phyloP scores from a whole-genome alignment of 2,797 vertebrate genomes.

The Myiotriccus ornatus region DNA sequence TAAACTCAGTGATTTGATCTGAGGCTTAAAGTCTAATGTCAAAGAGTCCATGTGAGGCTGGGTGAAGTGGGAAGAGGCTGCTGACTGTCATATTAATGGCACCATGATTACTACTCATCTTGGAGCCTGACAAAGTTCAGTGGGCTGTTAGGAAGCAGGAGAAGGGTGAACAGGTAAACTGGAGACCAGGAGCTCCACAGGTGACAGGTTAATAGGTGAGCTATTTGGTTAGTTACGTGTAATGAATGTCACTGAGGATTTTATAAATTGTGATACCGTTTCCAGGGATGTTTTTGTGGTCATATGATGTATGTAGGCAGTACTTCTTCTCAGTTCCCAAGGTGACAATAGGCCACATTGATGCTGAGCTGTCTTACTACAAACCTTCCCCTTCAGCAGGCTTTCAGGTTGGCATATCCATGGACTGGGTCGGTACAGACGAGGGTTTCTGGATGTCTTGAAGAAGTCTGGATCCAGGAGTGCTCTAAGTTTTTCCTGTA shows the following conservation, averaged over 20 bases:
- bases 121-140: background rate
- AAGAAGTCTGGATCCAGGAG: background rate
- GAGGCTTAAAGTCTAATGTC: background rate
- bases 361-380: background rate
- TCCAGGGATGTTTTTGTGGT: background rate
- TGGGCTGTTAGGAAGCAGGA: background rate
- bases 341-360: background rate
- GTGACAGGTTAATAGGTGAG: slow-evolving; percentile 3
- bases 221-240: background rate
- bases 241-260: background rate
- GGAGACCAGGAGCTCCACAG: background rate
- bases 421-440: background rate
- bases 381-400: background rate
- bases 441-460: background rate
- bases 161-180: background rate
- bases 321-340: background rate
- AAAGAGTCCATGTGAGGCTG: background rate
- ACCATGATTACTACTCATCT: background rate
- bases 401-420: background rate
- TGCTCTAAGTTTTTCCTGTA: background rate
- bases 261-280: background rate
- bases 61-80: background rate
- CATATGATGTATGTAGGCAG: background rate
- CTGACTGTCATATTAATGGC: background rate
- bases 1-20: background rate